Evolutionary conservation across 2,797 vertebrate genomes (phyloP).

Genomic region (Yasuhikotakia modesta): DNA sequence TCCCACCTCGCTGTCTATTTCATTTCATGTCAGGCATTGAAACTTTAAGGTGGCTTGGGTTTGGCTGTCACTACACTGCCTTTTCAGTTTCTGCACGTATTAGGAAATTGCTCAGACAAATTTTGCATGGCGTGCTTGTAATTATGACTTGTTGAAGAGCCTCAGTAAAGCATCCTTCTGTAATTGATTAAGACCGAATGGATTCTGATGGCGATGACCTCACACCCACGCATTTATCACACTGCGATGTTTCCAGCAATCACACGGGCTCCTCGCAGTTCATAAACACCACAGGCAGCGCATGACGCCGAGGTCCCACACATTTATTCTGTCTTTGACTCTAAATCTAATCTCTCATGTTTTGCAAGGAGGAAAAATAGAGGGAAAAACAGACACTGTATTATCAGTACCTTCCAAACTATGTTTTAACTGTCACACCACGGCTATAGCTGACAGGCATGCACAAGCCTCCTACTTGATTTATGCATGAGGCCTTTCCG

Average conservation of each 20-base stretch:
- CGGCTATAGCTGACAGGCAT: constrained; percentile 46
- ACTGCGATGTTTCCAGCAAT: constrained; percentile 26
- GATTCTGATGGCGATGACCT: constrained; percentile 42
- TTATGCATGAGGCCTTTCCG: constrained; percentile 56
- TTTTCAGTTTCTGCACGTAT: constrained; percentile 19
- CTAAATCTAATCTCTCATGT: constrained; percentile 46
- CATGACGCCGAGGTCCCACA: constrained; percentile 29
- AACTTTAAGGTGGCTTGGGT: constrained; percentile 15
- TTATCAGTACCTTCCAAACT: constrained; percentile 48
- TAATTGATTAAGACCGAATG: constrained; percentile 53
- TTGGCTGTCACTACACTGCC: not conserved
- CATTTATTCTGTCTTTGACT: constrained; percentile 50
- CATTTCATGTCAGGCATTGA: constrained; percentile 35
- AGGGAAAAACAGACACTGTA: constrained; percentile 40
- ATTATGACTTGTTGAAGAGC: constrained; percentile 24
- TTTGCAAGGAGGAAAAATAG: constrained; percentile 23
- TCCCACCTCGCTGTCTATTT: constrained; percentile 28
- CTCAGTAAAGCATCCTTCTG: constrained; percentile 28
- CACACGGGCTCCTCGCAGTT: constrained; percentile 40
- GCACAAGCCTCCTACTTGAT: constrained; percentile 55
- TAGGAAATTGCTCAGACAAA: constrained; percentile 30
- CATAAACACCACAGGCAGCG: constrained; percentile 43
- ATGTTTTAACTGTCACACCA: constrained; percentile 56
- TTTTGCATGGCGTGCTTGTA: constrained; percentile 10
- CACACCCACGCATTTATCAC: constrained; percentile 46